Conservation (phyloP, 2,888 invertebrate genomes). For the Halictus ligatus region DNA sequence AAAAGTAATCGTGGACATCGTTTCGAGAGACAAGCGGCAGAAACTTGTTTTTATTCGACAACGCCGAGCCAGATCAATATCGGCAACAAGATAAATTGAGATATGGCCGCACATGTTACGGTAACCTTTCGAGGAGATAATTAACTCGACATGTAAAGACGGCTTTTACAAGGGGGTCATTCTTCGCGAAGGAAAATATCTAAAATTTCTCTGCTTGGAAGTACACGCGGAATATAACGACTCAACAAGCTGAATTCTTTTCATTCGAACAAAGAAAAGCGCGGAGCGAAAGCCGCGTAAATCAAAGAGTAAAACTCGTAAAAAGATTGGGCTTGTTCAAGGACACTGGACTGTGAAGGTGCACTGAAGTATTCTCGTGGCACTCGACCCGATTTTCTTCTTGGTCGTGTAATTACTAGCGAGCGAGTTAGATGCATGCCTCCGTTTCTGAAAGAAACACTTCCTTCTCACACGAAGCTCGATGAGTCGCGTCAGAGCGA, state of each 20-base stretch:
- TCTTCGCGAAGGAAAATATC: neutral
- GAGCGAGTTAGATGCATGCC: constrained; percentile 27
- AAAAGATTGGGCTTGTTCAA: constrained; percentile 49
- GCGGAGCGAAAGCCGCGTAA: constrained; percentile 22
- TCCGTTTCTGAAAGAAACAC: neutral
- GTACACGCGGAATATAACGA: neutral
- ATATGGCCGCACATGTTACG: neutral
- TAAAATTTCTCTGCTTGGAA: neutral
- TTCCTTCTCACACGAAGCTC: neutral
- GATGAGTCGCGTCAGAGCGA: neutral
- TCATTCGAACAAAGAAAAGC: constrained; percentile 5
- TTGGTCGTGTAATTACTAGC: constrained; percentile 37
- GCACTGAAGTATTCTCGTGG: constrained; percentile 56
- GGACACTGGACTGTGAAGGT: constrained; percentile 48
- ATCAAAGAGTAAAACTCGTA: constrained; percentile 32
- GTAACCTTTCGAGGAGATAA: neutral
- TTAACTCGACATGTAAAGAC: neutral
- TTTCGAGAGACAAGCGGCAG: no score
- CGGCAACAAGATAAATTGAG: constrained; percentile 8
- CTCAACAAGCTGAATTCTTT: constrained; percentile 1
- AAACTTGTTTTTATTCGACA: no score
- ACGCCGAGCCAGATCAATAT: no score
- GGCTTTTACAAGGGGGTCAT: neutral
- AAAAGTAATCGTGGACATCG: no score
- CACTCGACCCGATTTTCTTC: constrained; percentile 67